Base-by-base conservation (phyloP, 2,113 vertebrate species). In the Mesembrinibis cayennensis region DNA sequence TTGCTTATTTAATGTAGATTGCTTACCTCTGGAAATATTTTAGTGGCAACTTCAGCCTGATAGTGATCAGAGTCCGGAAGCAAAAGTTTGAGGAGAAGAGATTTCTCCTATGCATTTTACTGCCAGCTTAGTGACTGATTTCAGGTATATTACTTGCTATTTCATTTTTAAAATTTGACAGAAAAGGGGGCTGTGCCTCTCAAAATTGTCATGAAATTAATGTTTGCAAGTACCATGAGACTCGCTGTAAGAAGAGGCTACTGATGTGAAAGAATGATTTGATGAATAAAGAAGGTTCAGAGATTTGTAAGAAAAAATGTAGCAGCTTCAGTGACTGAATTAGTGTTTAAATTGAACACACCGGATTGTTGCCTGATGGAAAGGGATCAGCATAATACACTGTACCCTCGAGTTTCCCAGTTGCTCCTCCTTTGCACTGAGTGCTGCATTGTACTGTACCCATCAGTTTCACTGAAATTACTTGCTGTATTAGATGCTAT, bases 21-120 rank as follows among this genome's bases (percentile, higher is more conserved):
- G 49, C 7, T 90, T 95, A 79, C 50, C 38, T 79, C 47, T 85
- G 38, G 53, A 77, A 95, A 32, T 83, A 71, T 72, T 90, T 92
- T n/a, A 77, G 42, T 11, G 10, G 17, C 8, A 11, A 25, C 40
- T 87, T 95, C 7, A 32, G 69, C 25, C 17, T 45, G 25, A 56
- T 16, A 69, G 42, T 62, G 45, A 66, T 81, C 56, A 49, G 32
- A 55, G 38, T 87, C 38, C 15, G 56, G 83, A 89, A 82, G 50
- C n/a, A 78, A 65, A 73, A 73, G 25, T 83, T 53, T 2, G 10
- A 86, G 47, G 29, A 82, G 87, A 58, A 67, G 50, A 81, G 38
- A 53, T 83, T 96, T 82, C 55, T 89, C 30, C 40, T 78, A 10
- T 2, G 2, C 30, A 8, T 80, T 86, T 73, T 86, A 6, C 69